A percentile compares a stretch with the other conserved stretches of the same genome.
Evolutionary conservation across 2,797 vertebrate genomes (phyloP).

Genomic region (Pseudomugil gertrudae): DNA sequence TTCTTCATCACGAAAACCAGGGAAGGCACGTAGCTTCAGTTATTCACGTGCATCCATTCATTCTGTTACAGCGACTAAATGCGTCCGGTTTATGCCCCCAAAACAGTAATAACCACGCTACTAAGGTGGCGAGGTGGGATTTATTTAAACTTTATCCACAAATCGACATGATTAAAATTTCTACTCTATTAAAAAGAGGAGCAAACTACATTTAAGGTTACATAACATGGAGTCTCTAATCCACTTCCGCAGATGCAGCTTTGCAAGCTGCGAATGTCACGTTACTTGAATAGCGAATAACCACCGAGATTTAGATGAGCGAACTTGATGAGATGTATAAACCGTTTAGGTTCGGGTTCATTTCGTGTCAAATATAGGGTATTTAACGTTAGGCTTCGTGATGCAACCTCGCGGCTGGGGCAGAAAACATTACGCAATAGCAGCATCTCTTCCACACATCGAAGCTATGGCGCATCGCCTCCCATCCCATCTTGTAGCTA

Average conservation of each 20-base stretch:
- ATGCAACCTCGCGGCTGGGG: slow-evolving; percentile 10
- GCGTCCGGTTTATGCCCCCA: not conserved
- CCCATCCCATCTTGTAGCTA: slow-evolving; percentile 27
- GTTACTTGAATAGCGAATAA: slow-evolving; percentile 6
- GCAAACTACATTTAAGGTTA: slow-evolving; percentile 34
- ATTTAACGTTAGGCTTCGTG: not conserved
- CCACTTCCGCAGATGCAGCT: slow-evolving; percentile 77
- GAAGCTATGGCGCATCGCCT: slow-evolving; percentile 56
- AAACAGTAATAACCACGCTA: not conserved
- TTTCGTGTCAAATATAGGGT: not conserved
- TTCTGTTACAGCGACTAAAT: not conserved
- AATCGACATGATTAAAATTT: not conserved
- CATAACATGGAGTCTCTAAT: slow-evolving; percentile 64
- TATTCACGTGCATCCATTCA: not conserved
- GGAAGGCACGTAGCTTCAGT: slow-evolving; percentile 63
- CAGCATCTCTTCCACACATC: not conserved
- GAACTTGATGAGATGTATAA: not conserved
- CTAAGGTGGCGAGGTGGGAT: not conserved
- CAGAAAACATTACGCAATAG: slow-evolving; percentile 28
- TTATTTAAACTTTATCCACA: not conserved
- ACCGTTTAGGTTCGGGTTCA: not conserved
- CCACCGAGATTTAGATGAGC: not conserved
- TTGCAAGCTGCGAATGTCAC: slow-evolving; percentile 54
- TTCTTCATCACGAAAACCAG: slow-evolving; percentile 47
- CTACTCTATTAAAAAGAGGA: not conserved